Base-by-base conservation (phyloP, 2,113 vertebrate genomes). In the Cheilinus undulatus region DNA sequence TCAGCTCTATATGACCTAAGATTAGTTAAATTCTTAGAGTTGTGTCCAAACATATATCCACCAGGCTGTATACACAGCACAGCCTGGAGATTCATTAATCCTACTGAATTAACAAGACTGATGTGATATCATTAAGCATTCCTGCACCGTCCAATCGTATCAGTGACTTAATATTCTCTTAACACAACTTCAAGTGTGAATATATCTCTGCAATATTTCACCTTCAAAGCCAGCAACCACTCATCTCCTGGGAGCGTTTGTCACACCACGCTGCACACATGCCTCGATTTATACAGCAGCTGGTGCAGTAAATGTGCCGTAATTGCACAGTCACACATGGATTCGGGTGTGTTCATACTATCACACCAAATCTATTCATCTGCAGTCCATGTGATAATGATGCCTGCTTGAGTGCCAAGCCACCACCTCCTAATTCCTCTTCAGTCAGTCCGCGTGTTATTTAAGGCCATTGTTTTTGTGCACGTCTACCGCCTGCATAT, bases 321-420 rank as follows among this genome's bases (percentile, higher is more conserved):
- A 89, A 87, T 91, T 88, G 82, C 88, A 85, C 72, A 72, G 80
- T 89, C 84, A 73, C 82, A 87, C 89, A 82, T 85, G 78, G 72
- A 76, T 80, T 53, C 32, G 77, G 75, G 76, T 83, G 75, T 50
- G 83, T 74, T 86, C 64, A 42, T 79, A 62, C 73, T 82, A 84
- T 92, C 87, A 79, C 87, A 82, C 78, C 73, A 60, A 36, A 83
- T 83, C 61, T 77, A 65, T 78, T 85, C 82, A 84, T 91, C 86
- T 82, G 78, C 82, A 86, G 81, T 52, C 78, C 79, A 74, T 86
- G 84, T 87, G 90, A 88, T 90, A 84, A 90, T 78, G 74, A 79
- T 69, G 78, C 79, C 22, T 49, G 56, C 69, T 61, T 48, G 62
- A 63, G 52, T 58, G 24, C 50, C 69, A 73, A 45, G 38, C 52